Conservation (phyloP, 2,797 vertebrate species). For the Eidolon dupreanum region DNA sequence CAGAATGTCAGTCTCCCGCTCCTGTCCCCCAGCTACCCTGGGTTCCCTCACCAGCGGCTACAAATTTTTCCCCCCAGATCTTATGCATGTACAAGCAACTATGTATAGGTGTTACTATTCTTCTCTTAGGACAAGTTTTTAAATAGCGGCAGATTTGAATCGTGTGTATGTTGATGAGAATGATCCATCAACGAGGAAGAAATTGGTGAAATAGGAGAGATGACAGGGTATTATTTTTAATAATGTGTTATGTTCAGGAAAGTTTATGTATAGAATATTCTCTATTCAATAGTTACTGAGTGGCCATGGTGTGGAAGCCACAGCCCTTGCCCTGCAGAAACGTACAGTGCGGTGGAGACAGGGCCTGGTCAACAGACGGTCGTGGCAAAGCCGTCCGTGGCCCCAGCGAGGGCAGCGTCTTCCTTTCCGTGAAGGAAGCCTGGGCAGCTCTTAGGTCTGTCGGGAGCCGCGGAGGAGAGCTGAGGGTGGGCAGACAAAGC, state of each 20-base stretch:
- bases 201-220: background rate
- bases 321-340: background rate
- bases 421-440: background rate
- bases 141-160: background rate
- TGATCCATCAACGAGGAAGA: background rate
- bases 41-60: background rate
- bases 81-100: background rate
- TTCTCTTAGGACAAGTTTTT: background rate
- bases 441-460: background rate
- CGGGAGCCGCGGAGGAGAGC: background rate
- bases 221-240: background rate
- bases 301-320: background rate
- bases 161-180: background rate
- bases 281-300: background rate
- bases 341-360: background rate
- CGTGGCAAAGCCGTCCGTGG: background rate
- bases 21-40: background rate
- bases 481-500: background rate
- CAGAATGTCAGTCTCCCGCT: background rate
- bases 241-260: background rate
- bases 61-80: background rate
- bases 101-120: background rate
- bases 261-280: background rate
- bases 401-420: background rate
- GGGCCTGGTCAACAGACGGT: background rate